Evolutionary conservation across 2,888 invertebrate species (phyloP), one percentile per base, ranked within the genome.

Genomic region (Drosophila planitibia): DNA sequence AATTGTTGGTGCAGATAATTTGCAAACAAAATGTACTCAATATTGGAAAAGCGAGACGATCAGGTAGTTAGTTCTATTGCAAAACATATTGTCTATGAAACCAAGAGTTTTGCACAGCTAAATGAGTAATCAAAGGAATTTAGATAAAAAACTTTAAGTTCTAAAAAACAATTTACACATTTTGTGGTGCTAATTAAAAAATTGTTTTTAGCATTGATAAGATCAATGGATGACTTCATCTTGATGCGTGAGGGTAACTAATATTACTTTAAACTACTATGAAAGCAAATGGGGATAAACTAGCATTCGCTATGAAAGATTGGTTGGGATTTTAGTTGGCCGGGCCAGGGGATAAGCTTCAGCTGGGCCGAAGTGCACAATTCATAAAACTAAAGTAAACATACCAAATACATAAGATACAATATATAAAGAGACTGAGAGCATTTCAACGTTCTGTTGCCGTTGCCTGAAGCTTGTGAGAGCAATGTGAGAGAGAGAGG

Each of bases 291-390:
- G 33, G 7, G 14, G 22, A 33, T n/a, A 32, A 35, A n/a, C 33
- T 22, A 25, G 44, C 44, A 33, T 19, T 25, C 3, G 32, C 33
- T 25, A 22, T 22, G 16, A 19, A 37, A 54, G 22, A 67, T 61
- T 47, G 30, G 2, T 47, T 55, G 60, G 62, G 30, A 16, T 47
- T 55, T 16, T 1, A 37, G 14, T 54, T 47, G 47, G 33, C 62
- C 39, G 39, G 61, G 59, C 25, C 64, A 41, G n/a, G 28, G 14
- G 0, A 55, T 47, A 35, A 51, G 25, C 84, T 83, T 83, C 84
- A 53, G 83, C 79, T 41, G 19, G 37, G 83, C 84, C 88, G 83
- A 85, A 85, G 83, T n/a, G 61, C 32, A 73, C 65, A 72, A n/a
- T 74, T 44, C 7, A 75, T 81, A 65, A 69, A 80, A 70, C 82